Evolutionary conservation across 2,888 invertebrate genomes (phyloP).

Genomic region (Caenorhabditis sinica): DNA sequence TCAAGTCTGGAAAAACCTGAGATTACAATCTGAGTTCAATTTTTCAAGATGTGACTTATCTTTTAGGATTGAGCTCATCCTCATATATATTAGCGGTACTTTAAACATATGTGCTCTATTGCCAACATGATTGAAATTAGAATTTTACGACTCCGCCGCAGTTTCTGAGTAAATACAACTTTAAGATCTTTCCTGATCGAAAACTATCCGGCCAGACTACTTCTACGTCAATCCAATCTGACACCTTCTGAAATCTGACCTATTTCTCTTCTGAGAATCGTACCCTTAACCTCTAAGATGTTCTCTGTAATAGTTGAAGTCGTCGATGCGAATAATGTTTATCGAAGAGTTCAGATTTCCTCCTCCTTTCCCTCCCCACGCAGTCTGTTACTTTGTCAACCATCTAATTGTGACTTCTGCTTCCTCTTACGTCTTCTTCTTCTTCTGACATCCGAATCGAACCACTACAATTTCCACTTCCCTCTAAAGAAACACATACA

Average conservation of each 20-base stretch:
- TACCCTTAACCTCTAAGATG: background rate
- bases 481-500: too few species aligned
- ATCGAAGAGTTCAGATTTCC: constrained; percentile 26
- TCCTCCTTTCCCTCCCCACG: background rate
- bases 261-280: background rate
- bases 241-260: background rate
- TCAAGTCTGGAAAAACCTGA: too few species aligned
- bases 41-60: too few species aligned
- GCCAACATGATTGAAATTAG: too few species aligned
- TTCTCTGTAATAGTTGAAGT: background rate
- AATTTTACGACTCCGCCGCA: too few species aligned
- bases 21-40: too few species aligned
- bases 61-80: too few species aligned
- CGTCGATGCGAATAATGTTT: constrained; percentile 21
- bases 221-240: background rate
- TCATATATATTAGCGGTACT: too few species aligned
- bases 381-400: background rate
- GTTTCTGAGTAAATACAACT: too few species aligned
- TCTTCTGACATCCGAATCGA: background rate
- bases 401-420: background rate
- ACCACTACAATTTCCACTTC: background rate
- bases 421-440: constrained; percentile 1
- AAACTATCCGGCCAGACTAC: too few species aligned
- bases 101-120: too few species aligned
- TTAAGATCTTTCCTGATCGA: too few species aligned